Evolutionary conservation across 2,797 vertebrate genomes (phyloP).

Genomic region (Sebastes itinus): DNA sequence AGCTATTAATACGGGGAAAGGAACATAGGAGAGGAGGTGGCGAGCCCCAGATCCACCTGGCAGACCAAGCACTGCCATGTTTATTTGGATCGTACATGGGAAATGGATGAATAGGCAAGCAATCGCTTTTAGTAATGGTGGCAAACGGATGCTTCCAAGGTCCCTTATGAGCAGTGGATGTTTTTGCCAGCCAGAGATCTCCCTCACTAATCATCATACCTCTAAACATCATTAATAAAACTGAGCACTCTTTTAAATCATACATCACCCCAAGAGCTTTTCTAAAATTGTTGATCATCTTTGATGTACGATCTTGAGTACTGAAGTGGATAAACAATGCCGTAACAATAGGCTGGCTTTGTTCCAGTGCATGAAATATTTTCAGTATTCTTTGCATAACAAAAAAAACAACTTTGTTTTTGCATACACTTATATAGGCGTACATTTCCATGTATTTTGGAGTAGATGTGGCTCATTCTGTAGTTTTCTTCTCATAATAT

Average conservation of each 20-base stretch:
- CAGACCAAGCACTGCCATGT: conserved; percentile 67
- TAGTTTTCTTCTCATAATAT: conserved; percentile 6
- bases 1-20: conserved; percentile 81
- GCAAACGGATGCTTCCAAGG: conserved; percentile 39
- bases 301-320: neutral
- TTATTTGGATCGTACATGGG: conserved; percentile 72
- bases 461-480: neutral
- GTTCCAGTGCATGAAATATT: neutral
- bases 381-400: neutral
- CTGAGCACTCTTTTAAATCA: conserved; percentile 7
- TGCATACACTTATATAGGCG: neutral
- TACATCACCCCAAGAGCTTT: conserved; percentile 1
- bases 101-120: conserved; percentile 68
- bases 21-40: conserved; percentile 64
- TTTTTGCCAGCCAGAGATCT: conserved; percentile 28
- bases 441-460: neutral
- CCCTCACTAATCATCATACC: conserved; percentile 45
- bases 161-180: conserved; percentile 52
- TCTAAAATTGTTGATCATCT: conserved; percentile 8
- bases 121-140: conserved; percentile 49
- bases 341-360: conserved; percentile 24
- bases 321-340: neutral
- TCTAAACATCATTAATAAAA: conserved; percentile 58
- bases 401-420: neutral
- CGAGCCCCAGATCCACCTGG: conserved; percentile 69